Evolutionary conservation across 2,113 vertebrate species (phyloP).

Genomic region (Hyla sarda): DNA sequence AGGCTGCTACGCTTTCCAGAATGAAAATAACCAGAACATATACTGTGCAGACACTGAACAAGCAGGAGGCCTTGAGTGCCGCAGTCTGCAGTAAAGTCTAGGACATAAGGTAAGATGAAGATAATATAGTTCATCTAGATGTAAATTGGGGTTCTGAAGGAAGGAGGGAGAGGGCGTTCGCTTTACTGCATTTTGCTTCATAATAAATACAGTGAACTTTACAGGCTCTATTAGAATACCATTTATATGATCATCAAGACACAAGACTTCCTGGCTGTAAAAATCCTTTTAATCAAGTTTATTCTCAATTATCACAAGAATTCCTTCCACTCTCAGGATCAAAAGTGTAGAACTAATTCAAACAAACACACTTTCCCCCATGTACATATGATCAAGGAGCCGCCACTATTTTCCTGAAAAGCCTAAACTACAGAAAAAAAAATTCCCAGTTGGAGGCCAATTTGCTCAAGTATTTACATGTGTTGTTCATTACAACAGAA

Average conservation of each 20-base stretch:
- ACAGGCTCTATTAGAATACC: no score
- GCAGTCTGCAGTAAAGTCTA: no score
- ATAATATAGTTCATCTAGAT: no score
- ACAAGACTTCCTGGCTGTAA: neutral
- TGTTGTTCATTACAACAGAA: constrained; percentile 30
- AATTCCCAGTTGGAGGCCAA: constrained; percentile 14
- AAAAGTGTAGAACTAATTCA: constrained; percentile 5
- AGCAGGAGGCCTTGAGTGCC: no score
- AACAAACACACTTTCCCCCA: neutral
- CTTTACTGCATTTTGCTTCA: neutral
- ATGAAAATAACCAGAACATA: no score
- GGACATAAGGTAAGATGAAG: no score
- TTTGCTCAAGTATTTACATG: constrained; percentile 21
- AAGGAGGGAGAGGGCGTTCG: no score
- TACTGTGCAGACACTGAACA: no score
- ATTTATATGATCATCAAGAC: neutral
- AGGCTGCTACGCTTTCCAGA: no score
- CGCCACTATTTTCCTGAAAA: neutral
- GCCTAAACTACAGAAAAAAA: neutral
- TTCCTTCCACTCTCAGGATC: neutral
- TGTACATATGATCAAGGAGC: neutral
- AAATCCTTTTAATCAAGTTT: neutral
- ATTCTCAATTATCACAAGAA: constrained; percentile 9
- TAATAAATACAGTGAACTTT: neutral
- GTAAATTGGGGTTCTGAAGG: no score